These are phyloP conservation scores for Cyclophora albipunctata DNA, from an alignment of 2,888 invertebrate genomes.

Conservation along the genomic window DNA sequence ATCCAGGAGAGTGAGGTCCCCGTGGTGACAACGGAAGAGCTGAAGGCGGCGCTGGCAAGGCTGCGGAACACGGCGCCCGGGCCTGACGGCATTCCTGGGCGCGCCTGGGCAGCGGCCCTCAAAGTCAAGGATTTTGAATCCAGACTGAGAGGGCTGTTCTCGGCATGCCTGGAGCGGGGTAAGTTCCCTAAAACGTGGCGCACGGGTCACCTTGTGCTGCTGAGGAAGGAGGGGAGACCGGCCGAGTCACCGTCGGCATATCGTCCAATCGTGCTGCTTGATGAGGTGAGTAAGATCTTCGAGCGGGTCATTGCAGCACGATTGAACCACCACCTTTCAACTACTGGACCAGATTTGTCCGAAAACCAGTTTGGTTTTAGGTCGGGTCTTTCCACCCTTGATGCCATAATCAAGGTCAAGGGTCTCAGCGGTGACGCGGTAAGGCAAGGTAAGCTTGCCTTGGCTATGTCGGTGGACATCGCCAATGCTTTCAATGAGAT, in stretches of 20 bases:
- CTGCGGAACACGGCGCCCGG: neutral
- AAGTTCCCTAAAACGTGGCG: conserved; percentile 1
- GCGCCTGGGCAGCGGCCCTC: conserved; percentile 55
- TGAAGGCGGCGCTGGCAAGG: conserved; percentile 3
- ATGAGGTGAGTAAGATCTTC: conserved; percentile 6
- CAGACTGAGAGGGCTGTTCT: neutral
- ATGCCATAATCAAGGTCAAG: neutral
- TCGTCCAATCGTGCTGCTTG: conserved; percentile 11
- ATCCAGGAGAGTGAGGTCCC: no score
- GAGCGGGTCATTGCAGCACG: neutral
- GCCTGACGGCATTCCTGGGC: conserved; percentile 67
- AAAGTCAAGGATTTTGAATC: neutral
- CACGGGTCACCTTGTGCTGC: conserved; percentile 5
- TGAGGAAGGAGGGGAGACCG: conserved; percentile 4
- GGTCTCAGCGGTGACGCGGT: no score
- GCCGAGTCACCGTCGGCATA: conserved; percentile 6
- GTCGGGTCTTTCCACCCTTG: neutral
- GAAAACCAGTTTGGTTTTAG: neutral
- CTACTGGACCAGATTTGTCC: neutral
- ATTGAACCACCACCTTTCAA: neutral
- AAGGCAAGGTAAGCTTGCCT: neutral
- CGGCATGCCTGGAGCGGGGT: conserved; percentile 3
- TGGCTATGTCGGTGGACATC: neutral
- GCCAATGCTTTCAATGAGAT: neutral
- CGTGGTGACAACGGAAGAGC: neutral